Percentiles rank a stretch among this genome's conserved stretches.
phyloP scores from a whole-genome alignment of 2,888 invertebrate genomes.

The Andrena dorsata region DNA sequence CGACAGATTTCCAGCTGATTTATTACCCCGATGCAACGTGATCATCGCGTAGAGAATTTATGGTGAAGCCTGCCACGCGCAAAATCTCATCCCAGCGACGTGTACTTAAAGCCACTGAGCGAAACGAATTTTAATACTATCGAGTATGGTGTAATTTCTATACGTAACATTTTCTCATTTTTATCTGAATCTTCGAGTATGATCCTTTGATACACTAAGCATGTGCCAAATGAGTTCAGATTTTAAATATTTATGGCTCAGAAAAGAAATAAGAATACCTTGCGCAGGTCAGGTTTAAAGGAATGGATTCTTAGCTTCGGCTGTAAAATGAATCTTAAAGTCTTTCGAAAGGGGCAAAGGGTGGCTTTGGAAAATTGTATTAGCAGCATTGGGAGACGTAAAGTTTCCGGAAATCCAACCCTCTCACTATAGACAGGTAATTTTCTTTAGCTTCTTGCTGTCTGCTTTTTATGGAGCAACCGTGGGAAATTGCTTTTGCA shows the following conservation, averaged over 20 bases:
- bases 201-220: background rate
- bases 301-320: background rate
- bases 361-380: conserved; percentile 36
- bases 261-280: background rate
- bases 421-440: conserved; percentile 7
- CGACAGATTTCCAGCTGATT: conserved; percentile 43
- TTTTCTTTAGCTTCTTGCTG: conserved; percentile 30
- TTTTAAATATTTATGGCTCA: no score
- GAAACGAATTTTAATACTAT: conserved; percentile 30
- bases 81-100: conserved; percentile 29
- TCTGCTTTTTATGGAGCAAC: conserved; percentile 22
- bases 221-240: background rate
- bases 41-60: conserved; percentile 49
- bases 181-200: background rate
- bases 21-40: conserved; percentile 36
- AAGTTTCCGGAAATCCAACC: conserved; percentile 28
- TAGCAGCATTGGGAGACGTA: conserved; percentile 30
- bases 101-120: background rate
- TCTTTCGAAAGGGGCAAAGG: background rate
- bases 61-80: conserved; percentile 15
- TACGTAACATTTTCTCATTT: background rate
- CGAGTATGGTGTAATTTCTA: background rate
- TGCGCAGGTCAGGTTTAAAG: background rate
- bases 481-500: conserved; percentile 14
- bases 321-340: background rate